Evolutionary conservation across 1,140 invertebrate species (phyloP).

Genomic region (Zaprionus taronus): DNA sequence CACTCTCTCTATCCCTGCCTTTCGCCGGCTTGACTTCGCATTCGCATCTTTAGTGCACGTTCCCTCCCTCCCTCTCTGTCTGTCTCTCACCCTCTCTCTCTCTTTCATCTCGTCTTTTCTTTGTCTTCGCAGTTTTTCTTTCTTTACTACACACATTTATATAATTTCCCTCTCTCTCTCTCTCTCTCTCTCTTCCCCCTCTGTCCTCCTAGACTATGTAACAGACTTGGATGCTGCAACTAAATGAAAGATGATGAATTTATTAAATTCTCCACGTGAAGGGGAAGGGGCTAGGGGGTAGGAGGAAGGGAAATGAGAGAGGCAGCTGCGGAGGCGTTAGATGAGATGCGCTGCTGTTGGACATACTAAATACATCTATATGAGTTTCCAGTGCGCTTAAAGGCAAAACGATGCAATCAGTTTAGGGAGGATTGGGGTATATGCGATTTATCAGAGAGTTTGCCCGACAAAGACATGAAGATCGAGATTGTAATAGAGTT

Average conservation of each 20-base stretch:
- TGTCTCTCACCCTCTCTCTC: slow-evolving; percentile 25
- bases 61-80: not conserved
- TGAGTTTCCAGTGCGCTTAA: slow-evolving; percentile 19
- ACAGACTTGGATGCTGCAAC: slow-evolving; percentile 58
- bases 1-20: too few species aligned
- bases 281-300: too few species aligned
- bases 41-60: slow-evolving; percentile 42
- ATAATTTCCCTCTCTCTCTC: slow-evolving; percentile 41
- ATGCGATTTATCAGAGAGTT: not conserved
- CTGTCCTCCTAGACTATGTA: slow-evolving; percentile 17
- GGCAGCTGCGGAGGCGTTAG: not conserved
- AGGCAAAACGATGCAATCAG: slow-evolving; percentile 17
- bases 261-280: slow-evolving; percentile 67
- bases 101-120: slow-evolving; percentile 23
- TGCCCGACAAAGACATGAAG: not conserved
- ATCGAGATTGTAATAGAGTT: not conserved
- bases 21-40: slow-evolving; percentile 7
- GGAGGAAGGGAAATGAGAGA: not conserved
- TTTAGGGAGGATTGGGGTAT: not conserved
- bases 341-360: slow-evolving; percentile 5
- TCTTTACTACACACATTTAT: slow-evolving; percentile 46
- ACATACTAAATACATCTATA: slow-evolving; percentile 38
- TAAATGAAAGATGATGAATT: slow-evolving; percentile 81
- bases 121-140: slow-evolving; percentile 24
- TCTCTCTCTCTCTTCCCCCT: not conserved